phyloP scores from a whole-genome alignment of 2,888 invertebrate species.

The Uropetala carovei region DNA sequence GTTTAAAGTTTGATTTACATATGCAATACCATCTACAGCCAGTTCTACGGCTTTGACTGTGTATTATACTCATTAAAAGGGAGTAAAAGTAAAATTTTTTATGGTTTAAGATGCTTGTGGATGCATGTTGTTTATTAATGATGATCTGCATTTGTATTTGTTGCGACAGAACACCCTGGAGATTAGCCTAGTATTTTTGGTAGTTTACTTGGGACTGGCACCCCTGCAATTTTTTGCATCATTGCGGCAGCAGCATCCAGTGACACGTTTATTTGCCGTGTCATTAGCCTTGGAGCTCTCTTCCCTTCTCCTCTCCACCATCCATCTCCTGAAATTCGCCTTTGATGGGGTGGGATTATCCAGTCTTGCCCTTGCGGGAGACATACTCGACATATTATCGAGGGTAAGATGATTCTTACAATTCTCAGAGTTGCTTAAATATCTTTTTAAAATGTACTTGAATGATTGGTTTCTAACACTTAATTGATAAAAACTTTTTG shows the following conservation, averaged over 20 bases:
- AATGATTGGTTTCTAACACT: too few species aligned
- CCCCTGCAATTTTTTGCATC: slow-evolving; percentile 95
- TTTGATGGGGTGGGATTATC: slow-evolving; percentile 93
- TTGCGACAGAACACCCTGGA: slow-evolving; percentile 87
- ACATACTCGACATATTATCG: slow-evolving; percentile 94
- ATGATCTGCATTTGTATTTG: not conserved
- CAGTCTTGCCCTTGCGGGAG: slow-evolving; percentile 89
- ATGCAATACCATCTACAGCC: too few species aligned
- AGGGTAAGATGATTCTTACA: slow-evolving; percentile 79
- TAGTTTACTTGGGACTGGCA: slow-evolving; percentile 90
- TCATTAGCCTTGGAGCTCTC: slow-evolving; percentile 91
- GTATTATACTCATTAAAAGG: too few species aligned
- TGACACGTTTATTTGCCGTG: slow-evolving; percentile 92
- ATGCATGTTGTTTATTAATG: not conserved
- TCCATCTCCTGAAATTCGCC: slow-evolving; percentile 93
- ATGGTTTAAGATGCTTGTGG: too few species aligned
- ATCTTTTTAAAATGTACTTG: not conserved
- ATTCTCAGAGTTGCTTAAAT: not conserved
- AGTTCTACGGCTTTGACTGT: too few species aligned
- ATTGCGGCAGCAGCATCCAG: slow-evolving; percentile 91
- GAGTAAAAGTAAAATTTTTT: too few species aligned
- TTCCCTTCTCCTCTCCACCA: slow-evolving; percentile 90
- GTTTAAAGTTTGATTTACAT: too few species aligned
- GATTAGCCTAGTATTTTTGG: slow-evolving; percentile 91
- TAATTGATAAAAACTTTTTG: too few species aligned